These are phyloP conservation scores for Euplexia lucipara DNA, from an alignment of 2,888 invertebrate genomes.

Conservation along the genomic window DNA sequence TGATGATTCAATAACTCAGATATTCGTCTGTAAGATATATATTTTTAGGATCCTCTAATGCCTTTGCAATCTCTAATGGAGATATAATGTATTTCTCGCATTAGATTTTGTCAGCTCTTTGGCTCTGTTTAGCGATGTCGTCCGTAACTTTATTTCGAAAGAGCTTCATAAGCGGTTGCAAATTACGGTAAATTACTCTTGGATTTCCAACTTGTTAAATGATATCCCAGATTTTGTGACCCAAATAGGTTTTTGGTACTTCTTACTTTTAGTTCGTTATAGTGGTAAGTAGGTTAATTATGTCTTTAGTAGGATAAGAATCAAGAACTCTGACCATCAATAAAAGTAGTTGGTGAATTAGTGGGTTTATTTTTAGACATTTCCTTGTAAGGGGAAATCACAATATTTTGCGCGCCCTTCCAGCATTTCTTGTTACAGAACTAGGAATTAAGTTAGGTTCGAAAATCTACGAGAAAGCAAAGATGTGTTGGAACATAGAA, in stretches of 20 bases:
- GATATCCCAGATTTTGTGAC: constrained; percentile 36
- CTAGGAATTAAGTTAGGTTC: neutral
- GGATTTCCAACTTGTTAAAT: constrained; percentile 33
- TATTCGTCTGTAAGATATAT: constrained; percentile 2
- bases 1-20: neutral
- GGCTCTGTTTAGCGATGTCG: constrained; percentile 8
- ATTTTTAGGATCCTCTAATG: constrained; percentile 18
- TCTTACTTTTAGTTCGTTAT: constrained; percentile 2
- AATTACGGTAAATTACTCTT: constrained; percentile 43
- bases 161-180: constrained; percentile 45
- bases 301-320: constrained; percentile 19
- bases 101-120: constrained; percentile 10
- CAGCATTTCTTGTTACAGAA: neutral
- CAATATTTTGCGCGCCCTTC: neutral
- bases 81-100: constrained; percentile 26
- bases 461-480: too few relatives aligned
- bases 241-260: constrained; percentile 12
- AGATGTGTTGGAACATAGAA: too few relatives aligned
- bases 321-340: neutral
- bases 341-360: neutral
- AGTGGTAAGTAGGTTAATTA: constrained; percentile 36
- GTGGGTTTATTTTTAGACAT: constrained; percentile 2
- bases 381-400: neutral
- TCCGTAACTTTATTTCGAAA: constrained; percentile 45
- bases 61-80: constrained; percentile 18